These are phyloP conservation scores for Petroica traversi DNA, from an alignment of 2,113 vertebrate species.

Conservation along the genomic window DNA sequence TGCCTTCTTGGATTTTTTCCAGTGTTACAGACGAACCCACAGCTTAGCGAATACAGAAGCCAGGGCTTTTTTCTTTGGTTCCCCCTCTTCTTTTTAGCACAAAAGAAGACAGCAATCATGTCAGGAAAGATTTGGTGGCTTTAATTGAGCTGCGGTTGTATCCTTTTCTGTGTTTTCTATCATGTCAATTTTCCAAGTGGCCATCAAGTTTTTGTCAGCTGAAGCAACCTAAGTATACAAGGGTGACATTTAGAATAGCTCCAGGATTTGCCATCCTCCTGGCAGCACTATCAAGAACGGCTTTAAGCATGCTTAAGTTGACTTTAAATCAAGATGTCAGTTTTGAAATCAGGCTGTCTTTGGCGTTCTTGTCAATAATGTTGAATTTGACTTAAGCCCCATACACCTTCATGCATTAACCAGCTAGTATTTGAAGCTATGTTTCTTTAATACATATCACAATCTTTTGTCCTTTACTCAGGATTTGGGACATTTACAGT, in stretches of 20 bases:
- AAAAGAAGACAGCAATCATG: neutral
- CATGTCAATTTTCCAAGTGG: slow-evolving; percentile 65
- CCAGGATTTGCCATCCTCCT: slow-evolving; percentile 45
- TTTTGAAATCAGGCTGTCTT: slow-evolving; percentile 46
- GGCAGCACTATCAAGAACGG: slow-evolving; percentile 43
- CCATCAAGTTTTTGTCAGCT: slow-evolving; percentile 65
- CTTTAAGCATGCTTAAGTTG: slow-evolving; percentile 42
- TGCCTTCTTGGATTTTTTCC: slow-evolving; percentile 12
- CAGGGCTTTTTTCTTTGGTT: neutral
- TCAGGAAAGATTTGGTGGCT: slow-evolving; percentile 13
- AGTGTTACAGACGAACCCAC: neutral
- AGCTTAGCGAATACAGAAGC: neutral
- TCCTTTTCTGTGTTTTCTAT: slow-evolving; percentile 57
- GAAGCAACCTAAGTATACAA: slow-evolving; percentile 39
- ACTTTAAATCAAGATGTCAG: slow-evolving; percentile 65
- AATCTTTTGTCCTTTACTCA: neutral
- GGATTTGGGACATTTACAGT: neutral
- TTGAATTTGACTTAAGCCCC: neutral
- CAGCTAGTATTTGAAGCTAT: neutral
- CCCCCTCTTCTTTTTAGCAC: neutral
- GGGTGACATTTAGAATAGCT: slow-evolving; percentile 63
- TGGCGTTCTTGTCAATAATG: slow-evolving; percentile 27
- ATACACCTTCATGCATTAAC: slow-evolving; percentile 21
- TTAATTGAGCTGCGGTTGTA: slow-evolving; percentile 14
- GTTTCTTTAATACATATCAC: neutral